Conservation (phyloP, 2,113 vertebrate genomes). For the Onychorhynchus coronatus region DNA sequence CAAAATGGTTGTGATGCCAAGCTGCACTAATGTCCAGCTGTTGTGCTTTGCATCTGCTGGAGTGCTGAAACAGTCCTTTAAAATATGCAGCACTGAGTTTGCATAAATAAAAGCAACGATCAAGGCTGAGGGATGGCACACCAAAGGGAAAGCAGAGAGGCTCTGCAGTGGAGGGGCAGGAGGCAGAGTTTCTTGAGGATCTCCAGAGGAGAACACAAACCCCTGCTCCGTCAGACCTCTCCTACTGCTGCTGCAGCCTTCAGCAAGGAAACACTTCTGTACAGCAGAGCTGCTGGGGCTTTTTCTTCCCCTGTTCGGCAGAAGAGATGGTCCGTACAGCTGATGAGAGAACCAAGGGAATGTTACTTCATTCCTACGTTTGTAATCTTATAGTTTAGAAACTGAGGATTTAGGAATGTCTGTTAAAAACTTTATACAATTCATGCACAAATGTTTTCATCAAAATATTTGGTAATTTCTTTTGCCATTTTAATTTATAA, state of each 20-base stretch:
- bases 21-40: conserved; percentile 34
- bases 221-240: too few species aligned
- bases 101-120: not conserved
- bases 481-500: not conserved
- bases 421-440: not conserved
- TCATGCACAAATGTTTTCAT: not conserved
- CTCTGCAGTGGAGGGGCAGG: not conserved
- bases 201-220: not conserved
- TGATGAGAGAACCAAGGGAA: not conserved
- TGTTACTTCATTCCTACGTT: not conserved
- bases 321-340: not conserved
- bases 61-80: not conserved
- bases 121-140: not conserved
- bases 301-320: not conserved
- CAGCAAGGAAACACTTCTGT: not conserved
- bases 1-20: not conserved
- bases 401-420: not conserved
- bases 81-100: not conserved
- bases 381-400: not conserved
- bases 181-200: not conserved
- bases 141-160: not conserved
- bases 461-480: not conserved
- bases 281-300: not conserved
- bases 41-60: not conserved
- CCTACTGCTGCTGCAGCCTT: not conserved